phyloP scores from a whole-genome alignment of 2,888 invertebrate species.

The Eurytoma adleriae region DNA sequence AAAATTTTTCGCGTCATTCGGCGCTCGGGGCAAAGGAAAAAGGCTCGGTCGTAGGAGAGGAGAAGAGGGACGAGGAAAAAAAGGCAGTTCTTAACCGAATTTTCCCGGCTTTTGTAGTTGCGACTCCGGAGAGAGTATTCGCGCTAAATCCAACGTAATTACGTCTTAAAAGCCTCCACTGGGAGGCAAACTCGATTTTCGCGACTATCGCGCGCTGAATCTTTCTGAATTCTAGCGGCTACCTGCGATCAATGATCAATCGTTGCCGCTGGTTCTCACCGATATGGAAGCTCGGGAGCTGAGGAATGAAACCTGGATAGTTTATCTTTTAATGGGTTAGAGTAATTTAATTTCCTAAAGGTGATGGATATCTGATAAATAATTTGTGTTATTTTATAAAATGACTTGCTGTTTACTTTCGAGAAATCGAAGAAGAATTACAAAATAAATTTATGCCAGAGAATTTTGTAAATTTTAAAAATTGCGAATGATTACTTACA shows the following conservation, averaged over 20 bases:
- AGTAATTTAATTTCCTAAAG: no score
- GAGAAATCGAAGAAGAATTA: no score
- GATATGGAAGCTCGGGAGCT: conserved; percentile 59
- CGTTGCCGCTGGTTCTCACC: conserved; percentile 52
- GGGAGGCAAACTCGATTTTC: conserved; percentile 14
- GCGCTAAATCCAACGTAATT: conserved; percentile 41
- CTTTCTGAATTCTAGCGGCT: background rate
- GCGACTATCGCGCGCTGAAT: conserved; percentile 7
- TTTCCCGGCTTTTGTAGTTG: conserved; percentile 15
- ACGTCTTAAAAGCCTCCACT: conserved; percentile 32
- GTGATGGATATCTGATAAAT: no score
- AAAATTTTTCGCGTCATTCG: conserved; percentile 14
- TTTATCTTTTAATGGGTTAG: no score
- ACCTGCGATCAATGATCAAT: background rate
- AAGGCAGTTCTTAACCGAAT: conserved; percentile 2
- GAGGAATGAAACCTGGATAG: conserved; percentile 48
- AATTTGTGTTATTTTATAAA: no score
- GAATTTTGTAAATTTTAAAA: no score
- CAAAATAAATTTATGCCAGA: no score
- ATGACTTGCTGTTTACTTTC: no score
- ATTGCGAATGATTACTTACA: no score
- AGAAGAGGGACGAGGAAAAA: background rate
- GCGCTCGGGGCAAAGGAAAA: background rate
- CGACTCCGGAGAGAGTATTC: background rate
- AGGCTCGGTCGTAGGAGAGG: background rate